Evolutionary conservation across 1,140 invertebrate species (phyloP), one percentile per base, ranked within the genome.

Genomic region (Nasonia giraulti): DNA sequence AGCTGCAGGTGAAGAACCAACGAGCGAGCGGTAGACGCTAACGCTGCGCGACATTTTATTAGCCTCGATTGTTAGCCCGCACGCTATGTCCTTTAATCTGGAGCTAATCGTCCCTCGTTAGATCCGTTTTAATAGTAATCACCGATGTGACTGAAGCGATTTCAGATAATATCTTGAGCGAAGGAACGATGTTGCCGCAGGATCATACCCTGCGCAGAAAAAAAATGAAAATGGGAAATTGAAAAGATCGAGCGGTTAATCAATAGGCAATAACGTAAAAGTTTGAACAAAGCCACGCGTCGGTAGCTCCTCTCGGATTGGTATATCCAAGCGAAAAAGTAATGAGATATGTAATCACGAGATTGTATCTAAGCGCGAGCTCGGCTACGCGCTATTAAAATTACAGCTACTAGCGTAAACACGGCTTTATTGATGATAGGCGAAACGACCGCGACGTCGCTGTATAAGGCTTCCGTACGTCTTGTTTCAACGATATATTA

Each of bases 331-430:
- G 1, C 55, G 55, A 17, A 62, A n/a, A 62, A 62, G 20, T 62
- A 62, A 62, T n/a, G 44, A 76, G 74, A 11, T 50, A 27, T 31
- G n/a, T 73, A 47, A 73, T 81, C 68, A 33, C 17, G 23, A 81
- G 37, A 81, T 73, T 50, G 27, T 4, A 73, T 81, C 68, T 33
- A 11, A 4, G 12, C n/a, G 37, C 66, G 33, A 33, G 20, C 40
- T 23, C 37, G 20, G 37, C 1, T 66, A 44, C 40, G 68, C 31
- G 8, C 23, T n/a, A 81, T 81, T 81, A 73, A 81, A 81, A 81
- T 81, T 81, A 73, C 20, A 73, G 66, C 80, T 68, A 47, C 33
- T n/a, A 79, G 7, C 68, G 31, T 69, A 80, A 69, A 69, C 20
- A 10, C 10, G 62, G 37, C 66, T 69, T 80, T 69, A 80, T 69